Evolutionary conservation across 2,888 invertebrate species (phyloP).

Genomic region (Sarcophaga rosellei): DNA sequence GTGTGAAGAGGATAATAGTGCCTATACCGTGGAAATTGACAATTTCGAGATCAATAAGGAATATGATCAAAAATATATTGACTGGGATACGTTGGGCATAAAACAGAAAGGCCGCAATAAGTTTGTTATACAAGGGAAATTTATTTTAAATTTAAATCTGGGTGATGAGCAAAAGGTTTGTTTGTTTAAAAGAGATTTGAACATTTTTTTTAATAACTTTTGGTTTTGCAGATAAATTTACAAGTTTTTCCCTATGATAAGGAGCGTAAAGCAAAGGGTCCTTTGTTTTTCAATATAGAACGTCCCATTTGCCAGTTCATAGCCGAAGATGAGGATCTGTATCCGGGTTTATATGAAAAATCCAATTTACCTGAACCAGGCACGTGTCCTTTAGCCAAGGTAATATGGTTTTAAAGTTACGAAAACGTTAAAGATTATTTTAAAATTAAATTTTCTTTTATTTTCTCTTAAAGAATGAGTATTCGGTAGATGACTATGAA

Average conservation of each 20-base stretch:
- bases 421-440: neutral
- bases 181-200: neutral
- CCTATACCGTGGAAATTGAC: conserved; percentile 72
- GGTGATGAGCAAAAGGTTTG: conserved; percentile 69
- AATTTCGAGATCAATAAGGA: conserved; percentile 71
- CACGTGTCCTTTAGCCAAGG: conserved; percentile 74
- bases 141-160: conserved; percentile 73
- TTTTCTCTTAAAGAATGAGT: conserved; percentile 68
- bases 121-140: conserved; percentile 72
- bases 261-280: conserved; percentile 16
- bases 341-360: conserved; percentile 71
- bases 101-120: conserved; percentile 73
- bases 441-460: conserved; percentile 6
- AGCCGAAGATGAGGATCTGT: conserved; percentile 72
- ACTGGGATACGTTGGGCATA: conserved; percentile 75
- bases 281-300: conserved; percentile 70
- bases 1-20: neutral
- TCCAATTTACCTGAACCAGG: conserved; percentile 73
- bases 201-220: neutral
- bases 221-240: conserved; percentile 43
- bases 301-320: conserved; percentile 73
- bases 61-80: conserved; percentile 72
- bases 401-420: neutral
- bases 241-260: conserved; percentile 47
- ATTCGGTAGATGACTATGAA: conserved; percentile 72